Conservation (phyloP, 1,140 invertebrate genomes). For the Charaxes varanes region DNA sequence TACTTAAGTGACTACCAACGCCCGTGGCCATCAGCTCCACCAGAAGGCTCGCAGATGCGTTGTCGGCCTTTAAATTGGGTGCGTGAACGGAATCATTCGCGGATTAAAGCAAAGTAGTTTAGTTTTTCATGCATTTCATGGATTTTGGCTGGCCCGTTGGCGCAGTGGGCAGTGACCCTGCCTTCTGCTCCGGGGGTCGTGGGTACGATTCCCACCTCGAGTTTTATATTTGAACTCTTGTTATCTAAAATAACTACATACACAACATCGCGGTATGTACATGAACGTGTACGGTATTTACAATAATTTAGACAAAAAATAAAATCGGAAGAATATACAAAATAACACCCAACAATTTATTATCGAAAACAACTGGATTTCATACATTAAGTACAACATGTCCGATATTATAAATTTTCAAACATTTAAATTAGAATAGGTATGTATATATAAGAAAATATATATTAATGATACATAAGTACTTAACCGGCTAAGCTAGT, state of each 20-base stretch:
- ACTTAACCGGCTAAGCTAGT: slow-evolving; percentile 20
- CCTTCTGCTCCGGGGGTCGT: too few relatives aligned
- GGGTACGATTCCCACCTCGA: too few relatives aligned
- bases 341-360: slow-evolving; percentile 55
- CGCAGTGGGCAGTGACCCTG: too few relatives aligned
- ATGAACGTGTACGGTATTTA: too few relatives aligned
- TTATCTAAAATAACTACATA: slow-evolving; percentile 69
- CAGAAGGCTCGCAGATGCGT: too few relatives aligned
- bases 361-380: slow-evolving; percentile 37
- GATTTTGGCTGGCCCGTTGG: too few relatives aligned
- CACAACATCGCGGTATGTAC: slow-evolving; percentile 62
- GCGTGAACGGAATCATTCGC: too few relatives aligned
- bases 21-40: too few relatives aligned
- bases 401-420: slow-evolving; percentile 18
- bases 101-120: too few relatives aligned
- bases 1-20: too few relatives aligned
- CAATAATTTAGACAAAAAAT: slow-evolving; percentile 51
- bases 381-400: slow-evolving; percentile 38
- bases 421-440: slow-evolving; percentile 11
- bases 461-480: slow-evolving; percentile 20
- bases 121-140: too few relatives aligned
- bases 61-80: too few relatives aligned
- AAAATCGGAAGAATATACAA: slow-evolving; percentile 62
- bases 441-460: slow-evolving; percentile 11
- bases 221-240: slow-evolving; percentile 72